Evolutionary conservation across 2,888 invertebrate species (phyloP), one percentile per base, ranked within the genome.

Genomic region (Apodemia duryi): DNA sequence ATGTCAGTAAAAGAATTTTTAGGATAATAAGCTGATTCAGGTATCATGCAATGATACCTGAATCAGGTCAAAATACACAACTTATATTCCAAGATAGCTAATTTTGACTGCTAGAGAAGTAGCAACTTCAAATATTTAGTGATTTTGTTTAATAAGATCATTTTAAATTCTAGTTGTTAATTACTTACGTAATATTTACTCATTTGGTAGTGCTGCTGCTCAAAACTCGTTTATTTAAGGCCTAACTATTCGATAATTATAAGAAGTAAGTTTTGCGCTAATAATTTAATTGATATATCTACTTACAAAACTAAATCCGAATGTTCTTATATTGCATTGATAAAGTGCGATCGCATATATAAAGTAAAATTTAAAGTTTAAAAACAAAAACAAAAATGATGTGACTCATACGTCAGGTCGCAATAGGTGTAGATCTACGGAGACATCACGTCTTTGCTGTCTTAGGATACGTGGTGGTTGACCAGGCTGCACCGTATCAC

Each of bases 341-440:
- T 35, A 32, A 60, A 29, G 57, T 60, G 35, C 11, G 5, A 7
- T 60, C n/a, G 29, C 7, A 6, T 32, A 46, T 13, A 13, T 46
- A 43, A 43, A 11, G 46, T 46, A 60, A 60, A 10, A 6, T 2
- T 46, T 32, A 13, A n/a, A 21, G 21, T 21, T 21, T 21, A 21
- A 43, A 46, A 60, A 29, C 13, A 49, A 61, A 6, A 29, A 62
- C n/a, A 29, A 41, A n/a, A 43, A 41, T 28, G 52, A 82, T 38
- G 63, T 65, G 61, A 69, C 64, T 88, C 80, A 90, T 72, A 85
- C 85, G 72, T 92, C 91, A 28, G 92, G 92, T 57, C 90, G 83
- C 64, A 92, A 76, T 3, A 91, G 82, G 70, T 92, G 92, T 7
- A 92, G 82, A 72, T 92, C 92, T 69, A 92, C 91, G 65, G 91